Evolutionary conservation across 2,113 vertebrate genomes (phyloP).

Genomic region (Bambusicola thoracicus): DNA sequence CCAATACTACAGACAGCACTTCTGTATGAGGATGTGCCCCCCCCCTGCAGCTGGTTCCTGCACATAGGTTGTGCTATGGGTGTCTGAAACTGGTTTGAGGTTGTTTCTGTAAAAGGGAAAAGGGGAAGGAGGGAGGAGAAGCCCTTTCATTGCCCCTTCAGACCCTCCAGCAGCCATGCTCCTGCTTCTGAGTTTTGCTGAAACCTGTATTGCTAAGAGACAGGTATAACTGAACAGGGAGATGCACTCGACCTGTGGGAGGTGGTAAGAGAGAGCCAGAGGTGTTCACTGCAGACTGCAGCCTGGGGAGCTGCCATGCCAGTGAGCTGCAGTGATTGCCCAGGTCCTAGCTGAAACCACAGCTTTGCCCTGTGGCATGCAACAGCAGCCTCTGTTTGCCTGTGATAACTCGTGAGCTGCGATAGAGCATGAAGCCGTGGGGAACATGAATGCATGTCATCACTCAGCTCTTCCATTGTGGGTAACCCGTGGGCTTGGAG

Average conservation of each 20-base stretch:
- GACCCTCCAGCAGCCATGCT: background rate
- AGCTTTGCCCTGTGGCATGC: background rate
- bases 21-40: background rate
- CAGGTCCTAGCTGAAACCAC: slow-evolving; percentile 8
- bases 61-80: background rate
- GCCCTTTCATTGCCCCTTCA: background rate
- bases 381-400: background rate
- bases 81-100: background rate
- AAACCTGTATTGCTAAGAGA: background rate
- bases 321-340: slow-evolving; percentile 63
- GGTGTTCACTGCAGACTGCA: background rate
- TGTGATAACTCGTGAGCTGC: background rate
- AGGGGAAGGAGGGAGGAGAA: background rate
- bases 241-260: fast-evolving
- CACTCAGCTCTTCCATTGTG: background rate
- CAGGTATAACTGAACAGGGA: background rate
- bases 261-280: background rate
- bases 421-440: background rate
- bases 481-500: fast-evolving
- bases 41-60: background rate
- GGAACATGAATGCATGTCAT: fast-evolving
- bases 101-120: background rate
- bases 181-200: background rate
- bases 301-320: background rate
- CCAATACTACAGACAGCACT: background rate